Evolutionary conservation across 2,888 invertebrate genomes (phyloP).

Genomic region (Nomada lathburiana): DNA sequence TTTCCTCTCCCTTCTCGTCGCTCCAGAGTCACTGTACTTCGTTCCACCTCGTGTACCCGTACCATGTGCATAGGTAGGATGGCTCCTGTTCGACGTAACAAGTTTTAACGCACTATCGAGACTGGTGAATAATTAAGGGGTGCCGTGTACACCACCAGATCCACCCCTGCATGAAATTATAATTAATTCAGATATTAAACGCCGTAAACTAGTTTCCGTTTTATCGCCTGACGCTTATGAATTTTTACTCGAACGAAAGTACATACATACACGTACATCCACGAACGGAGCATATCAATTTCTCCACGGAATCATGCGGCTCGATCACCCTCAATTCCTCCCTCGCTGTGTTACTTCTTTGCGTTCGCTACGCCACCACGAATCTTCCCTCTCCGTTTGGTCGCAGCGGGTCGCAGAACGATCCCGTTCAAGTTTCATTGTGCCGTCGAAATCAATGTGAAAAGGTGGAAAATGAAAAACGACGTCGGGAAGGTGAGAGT

Average conservation of each 20-base stretch:
- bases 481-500: constrained; percentile 62
- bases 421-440: constrained; percentile 67
- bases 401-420: constrained; percentile 41
- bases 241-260: constrained; percentile 43
- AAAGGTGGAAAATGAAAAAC: constrained; percentile 76
- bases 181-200: constrained; percentile 57
- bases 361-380: background rate
- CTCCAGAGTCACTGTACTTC: background rate
- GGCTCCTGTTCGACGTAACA: constrained; percentile 27
- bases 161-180: constrained; percentile 13
- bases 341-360: background rate
- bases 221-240: constrained; percentile 30
- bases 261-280: constrained; percentile 20
- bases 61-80: background rate
- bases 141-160: constrained; percentile 1
- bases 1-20: background rate
- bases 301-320: constrained; percentile 57
- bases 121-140: constrained; percentile 45
- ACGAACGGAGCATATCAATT: constrained; percentile 64
- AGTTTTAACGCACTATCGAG: constrained; percentile 57
- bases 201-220: constrained; percentile 45
- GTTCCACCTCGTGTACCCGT: background rate
- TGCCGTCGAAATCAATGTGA: constrained; percentile 74
- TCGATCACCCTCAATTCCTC: background rate
- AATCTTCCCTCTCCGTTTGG: background rate